Conservation (phyloP, 2,888 invertebrate genomes). For the Aphrophora alni region DNA sequence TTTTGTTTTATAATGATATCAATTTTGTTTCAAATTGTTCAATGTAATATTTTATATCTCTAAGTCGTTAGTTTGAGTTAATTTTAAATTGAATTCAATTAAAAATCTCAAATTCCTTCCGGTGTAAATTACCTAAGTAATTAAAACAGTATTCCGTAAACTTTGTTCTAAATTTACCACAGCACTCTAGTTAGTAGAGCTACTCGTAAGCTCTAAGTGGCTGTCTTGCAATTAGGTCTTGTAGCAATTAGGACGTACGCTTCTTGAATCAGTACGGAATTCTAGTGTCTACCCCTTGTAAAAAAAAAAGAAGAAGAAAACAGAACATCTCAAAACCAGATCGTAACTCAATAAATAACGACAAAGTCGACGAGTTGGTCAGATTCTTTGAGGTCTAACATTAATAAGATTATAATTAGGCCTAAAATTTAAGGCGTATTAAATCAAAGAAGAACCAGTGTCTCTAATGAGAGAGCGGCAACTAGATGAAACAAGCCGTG, state of each 20-base stretch:
- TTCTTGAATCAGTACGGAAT: not conserved
- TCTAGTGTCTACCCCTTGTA: too few species aligned
- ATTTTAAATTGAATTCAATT: too few species aligned
- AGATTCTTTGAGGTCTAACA: not conserved
- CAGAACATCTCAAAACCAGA: not conserved
- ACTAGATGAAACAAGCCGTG: slow-evolving; percentile 5
- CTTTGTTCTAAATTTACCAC: not conserved
- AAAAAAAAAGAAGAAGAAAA: not conserved
- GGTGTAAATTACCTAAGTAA: too few species aligned
- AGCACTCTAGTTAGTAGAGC: not conserved
- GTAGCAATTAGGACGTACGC: not conserved
- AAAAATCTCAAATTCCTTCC: too few species aligned
- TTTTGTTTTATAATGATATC: too few species aligned
- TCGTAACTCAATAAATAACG: slow-evolving; percentile 9
- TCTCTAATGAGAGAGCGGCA: not conserved
- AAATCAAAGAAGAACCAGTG: not conserved
- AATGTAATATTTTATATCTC: too few species aligned
- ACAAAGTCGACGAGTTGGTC: not conserved
- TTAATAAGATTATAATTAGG: slow-evolving; percentile 9
- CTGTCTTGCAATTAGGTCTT: not conserved
- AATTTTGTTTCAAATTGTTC: too few species aligned
- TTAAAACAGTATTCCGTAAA: not conserved
- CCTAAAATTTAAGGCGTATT: slow-evolving; percentile 2
- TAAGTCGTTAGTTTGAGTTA: too few species aligned
- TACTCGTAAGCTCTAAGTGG: not conserved